Evolutionary conservation across 2,888 invertebrate genomes (phyloP).

Genomic region (Clanis bilineata): DNA sequence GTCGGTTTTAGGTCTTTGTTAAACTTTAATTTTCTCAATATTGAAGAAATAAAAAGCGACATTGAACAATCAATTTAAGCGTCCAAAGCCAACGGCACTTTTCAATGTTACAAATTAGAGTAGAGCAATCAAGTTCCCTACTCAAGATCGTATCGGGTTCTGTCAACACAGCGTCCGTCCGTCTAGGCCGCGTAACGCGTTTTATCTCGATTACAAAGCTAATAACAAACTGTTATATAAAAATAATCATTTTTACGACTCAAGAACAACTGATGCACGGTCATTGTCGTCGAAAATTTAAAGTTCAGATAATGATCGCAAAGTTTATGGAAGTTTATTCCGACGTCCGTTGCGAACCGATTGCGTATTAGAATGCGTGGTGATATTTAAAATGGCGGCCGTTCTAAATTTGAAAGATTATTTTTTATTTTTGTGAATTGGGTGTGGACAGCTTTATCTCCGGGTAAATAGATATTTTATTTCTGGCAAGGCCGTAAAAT

Average conservation of each 20-base stretch:
- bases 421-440: background rate
- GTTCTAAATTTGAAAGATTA: conserved; percentile 3
- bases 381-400: background rate
- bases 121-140: conserved; percentile 7
- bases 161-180: background rate
- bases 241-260: conserved; percentile 9
- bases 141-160: conserved; percentile 8
- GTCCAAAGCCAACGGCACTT: background rate
- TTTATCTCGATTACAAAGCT: conserved; percentile 6
- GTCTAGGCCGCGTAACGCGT: background rate
- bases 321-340: background rate
- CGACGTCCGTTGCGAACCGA: background rate
- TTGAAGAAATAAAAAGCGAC: background rate
- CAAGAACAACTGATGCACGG: background rate
- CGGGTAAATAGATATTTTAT: background rate
- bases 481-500: background rate
- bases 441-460: conserved; percentile 8
- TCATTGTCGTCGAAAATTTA: background rate
- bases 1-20: background rate
- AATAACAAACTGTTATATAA: conserved; percentile 3
- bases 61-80: background rate
- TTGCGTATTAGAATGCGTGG: background rate
- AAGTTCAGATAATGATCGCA: background rate
- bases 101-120: conserved; percentile 9
- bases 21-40: no score